Base-by-base conservation (phyloP, 2,113 vertebrate genomes). In the Pheucticus melanocephalus region DNA sequence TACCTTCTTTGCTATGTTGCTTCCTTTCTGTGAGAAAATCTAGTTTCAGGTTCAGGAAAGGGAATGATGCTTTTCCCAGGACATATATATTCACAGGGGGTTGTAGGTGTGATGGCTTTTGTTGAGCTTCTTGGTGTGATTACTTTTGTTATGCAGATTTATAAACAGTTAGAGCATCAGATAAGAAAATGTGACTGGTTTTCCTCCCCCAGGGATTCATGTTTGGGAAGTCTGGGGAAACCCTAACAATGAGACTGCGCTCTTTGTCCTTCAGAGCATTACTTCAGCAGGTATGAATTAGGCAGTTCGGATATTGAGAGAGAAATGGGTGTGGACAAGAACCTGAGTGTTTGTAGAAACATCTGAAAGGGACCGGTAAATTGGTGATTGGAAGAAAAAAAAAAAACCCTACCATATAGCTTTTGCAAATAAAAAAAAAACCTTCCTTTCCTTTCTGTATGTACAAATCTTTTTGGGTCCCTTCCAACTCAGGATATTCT, bases 141-240 rank as follows among this genome's bases (percentile, higher is more conserved):
- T 86, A 27, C 27, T 84, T 95, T 64, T 85, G n/a, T 75, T 68
- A 35, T 39, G 24, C 8, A 13, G 35, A 45, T 73, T 81, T 70
- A 37, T 40, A 47, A 94, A 56, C 18, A 42, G 7, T 63, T 87
- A 70, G 60, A 82, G 19, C n/a, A 53, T 37, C 47, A 82, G 23
- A 63, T 87, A 65, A 82, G 81, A 82, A 89, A 91, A 68, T 19
- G 14, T 23, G 40, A 69, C 44, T 50, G 3, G 54, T 50, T 54
- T 40, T 80, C 24, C 15, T 86, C 56, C 69, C 82, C 10, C 82
- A 98, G 98, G 98, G 98, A n/a, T 98, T 94, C 86, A 97, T 97
- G 96, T 98, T 98, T 97, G 98, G 95, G 63, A 98, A 97, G 87
- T 97, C 98, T 79, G 98, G 98, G 27, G 98, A 98, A 94, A 87